Percentiles rank a stretch among this genome's conserved stretches.
Conservation (phyloP, 2,113 vertebrate species). For the Corythornis cristatus region DNA sequence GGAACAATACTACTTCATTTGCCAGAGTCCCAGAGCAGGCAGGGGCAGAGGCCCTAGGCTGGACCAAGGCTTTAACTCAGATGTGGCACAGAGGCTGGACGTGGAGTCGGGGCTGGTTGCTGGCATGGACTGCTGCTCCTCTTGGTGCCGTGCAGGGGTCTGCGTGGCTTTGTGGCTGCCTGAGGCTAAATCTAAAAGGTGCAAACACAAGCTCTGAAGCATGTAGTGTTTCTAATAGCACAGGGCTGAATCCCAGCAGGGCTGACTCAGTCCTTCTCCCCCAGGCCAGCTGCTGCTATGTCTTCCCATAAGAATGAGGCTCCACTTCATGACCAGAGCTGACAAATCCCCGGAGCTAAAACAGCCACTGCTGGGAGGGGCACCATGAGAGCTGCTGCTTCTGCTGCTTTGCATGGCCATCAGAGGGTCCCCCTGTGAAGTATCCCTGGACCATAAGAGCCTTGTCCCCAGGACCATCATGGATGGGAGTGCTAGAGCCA, state of each 20-base stretch:
- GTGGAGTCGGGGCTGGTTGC: background rate
- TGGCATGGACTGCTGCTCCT: background rate
- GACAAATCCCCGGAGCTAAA: background rate
- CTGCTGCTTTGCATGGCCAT: background rate
- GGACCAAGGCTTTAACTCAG: background rate
- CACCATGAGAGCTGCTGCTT: background rate
- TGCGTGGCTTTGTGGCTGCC: background rate
- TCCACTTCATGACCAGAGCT: background rate
- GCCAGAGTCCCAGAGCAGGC: background rate
- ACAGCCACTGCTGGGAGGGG: background rate
- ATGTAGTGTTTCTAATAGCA: background rate
- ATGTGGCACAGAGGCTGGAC: background rate
- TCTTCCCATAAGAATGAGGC: background rate
- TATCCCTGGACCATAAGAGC: background rate
- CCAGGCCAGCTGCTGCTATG: background rate
- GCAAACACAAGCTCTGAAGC: background rate
- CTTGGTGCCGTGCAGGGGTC: rapidly evolving
- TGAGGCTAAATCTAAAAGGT: background rate
- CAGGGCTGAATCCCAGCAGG: background rate
- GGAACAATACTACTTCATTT: background rate
- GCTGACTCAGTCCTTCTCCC: background rate
- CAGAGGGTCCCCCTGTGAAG: background rate
- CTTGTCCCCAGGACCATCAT: rapidly evolving
- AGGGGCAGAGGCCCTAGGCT: background rate
- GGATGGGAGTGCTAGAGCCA: background rate